These are phyloP conservation scores for Tachina fera DNA, from an alignment of 2,888 invertebrate species.

Conservation along the genomic window DNA sequence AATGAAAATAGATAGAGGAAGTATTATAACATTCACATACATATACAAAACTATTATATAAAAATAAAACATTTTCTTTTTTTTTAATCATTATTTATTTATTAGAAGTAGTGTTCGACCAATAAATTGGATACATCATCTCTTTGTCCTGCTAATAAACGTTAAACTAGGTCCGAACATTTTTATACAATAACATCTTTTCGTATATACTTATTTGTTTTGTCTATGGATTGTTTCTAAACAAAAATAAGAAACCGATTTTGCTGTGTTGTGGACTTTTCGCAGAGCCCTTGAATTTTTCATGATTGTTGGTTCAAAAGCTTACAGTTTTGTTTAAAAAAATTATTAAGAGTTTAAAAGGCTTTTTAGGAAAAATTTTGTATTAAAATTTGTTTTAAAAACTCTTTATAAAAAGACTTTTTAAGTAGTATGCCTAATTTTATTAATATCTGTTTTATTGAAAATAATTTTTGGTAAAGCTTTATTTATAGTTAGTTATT, in stretches of 20 bases:
- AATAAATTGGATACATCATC: not conserved
- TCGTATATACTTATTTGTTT: too few species aligned
- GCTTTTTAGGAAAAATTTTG: too few species aligned
- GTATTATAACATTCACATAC: slow-evolving; percentile 56
- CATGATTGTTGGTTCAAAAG: slow-evolving; percentile 12
- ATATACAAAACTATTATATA: slow-evolving; percentile 72
- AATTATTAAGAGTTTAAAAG: too few species aligned
- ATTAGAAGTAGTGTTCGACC: not conserved
- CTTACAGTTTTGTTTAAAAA: too few species aligned
- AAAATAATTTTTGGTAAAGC: slow-evolving; percentile 33
- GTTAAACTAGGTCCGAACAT: too few species aligned
- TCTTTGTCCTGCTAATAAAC: not conserved
- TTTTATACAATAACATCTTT: too few species aligned
- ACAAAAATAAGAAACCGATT: too few species aligned
- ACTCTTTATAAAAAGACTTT: too few species aligned
- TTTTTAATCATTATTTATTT: slow-evolving; percentile 28
- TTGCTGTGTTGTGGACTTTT: too few species aligned
- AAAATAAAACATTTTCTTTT: slow-evolving; percentile 46
- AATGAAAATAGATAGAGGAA: slow-evolving; percentile 18
- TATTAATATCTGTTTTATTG: slow-evolving; percentile 2
- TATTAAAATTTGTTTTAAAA: too few species aligned
- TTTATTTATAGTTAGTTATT: slow-evolving; percentile 18
- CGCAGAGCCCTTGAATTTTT: not conserved
- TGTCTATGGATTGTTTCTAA: too few species aligned
- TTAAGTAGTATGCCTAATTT: not conserved